Conservation (phyloP, 2,797 vertebrate species). For the Columba guinea region DNA sequence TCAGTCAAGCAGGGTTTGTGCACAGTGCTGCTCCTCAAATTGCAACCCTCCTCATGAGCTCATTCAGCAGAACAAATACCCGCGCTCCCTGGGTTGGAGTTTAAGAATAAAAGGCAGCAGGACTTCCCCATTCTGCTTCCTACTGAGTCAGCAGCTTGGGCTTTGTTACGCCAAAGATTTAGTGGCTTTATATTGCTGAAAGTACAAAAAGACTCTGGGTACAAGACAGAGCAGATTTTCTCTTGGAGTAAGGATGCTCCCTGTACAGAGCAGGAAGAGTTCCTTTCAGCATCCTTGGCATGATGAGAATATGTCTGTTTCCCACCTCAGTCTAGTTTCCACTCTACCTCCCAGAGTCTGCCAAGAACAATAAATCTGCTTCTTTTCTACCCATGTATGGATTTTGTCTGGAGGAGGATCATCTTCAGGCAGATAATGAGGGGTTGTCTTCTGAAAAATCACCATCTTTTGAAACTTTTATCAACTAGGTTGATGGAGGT, state of each 20-base stretch:
- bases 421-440: not conserved
- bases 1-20: not conserved
- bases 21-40: not conserved
- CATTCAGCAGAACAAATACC: conserved; percentile 21
- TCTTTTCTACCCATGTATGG: not conserved
- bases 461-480: not conserved
- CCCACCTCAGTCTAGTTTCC: not conserved
- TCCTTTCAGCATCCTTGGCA: not conserved
- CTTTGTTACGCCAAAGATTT: not conserved
- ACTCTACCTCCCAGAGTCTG: not conserved
- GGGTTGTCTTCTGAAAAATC: not conserved
- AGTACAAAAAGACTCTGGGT: not conserved
- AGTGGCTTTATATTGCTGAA: not conserved
- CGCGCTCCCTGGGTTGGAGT: not conserved
- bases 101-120: conserved; percentile 26
- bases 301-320: not conserved
- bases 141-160: not conserved
- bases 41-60: not conserved
- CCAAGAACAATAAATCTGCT: not conserved
- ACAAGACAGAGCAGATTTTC: not conserved
- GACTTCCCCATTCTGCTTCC: not conserved
- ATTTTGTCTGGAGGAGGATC: not conserved
- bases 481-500: not conserved
- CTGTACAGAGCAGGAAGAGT: not conserved
- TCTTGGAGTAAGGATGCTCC: not conserved